Evolutionary conservation across 2,888 invertebrate genomes (phyloP).

Genomic region (Brachypalpus laphriformis): DNA sequence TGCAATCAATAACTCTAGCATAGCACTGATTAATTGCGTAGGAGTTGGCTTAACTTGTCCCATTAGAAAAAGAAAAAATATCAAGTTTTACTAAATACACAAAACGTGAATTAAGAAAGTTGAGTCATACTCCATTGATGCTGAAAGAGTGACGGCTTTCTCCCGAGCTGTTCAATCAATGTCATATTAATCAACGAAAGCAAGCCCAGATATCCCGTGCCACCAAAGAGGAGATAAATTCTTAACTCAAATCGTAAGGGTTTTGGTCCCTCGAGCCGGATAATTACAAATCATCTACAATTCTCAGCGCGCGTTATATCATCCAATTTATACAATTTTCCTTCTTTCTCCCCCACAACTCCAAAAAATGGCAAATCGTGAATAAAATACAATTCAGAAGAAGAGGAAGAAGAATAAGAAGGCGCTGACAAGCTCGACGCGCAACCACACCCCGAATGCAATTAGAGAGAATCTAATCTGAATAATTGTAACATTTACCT

Average conservation of each 20-base stretch:
- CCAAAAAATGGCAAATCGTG: background rate
- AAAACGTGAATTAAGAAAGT: background rate
- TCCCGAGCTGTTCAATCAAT: background rate
- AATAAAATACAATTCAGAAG: slow-evolving; percentile 21
- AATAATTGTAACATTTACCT: slow-evolving; percentile 69
- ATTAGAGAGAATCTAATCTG: slow-evolving; percentile 67
- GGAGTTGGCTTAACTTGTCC: slow-evolving; percentile 7
- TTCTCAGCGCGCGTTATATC: slow-evolving; percentile 5
- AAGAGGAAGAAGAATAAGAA: too few relatives aligned
- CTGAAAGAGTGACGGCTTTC: background rate
- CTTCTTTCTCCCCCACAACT: background rate
- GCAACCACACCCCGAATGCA: slow-evolving; percentile 55
- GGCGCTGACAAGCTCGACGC: slow-evolving; percentile 21
- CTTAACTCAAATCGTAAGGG: slow-evolving; percentile 9
- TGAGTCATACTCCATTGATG: background rate
- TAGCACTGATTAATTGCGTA: background rate
- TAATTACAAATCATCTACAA: slow-evolving; percentile 44
- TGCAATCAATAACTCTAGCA: slow-evolving; percentile 8
- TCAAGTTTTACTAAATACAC: background rate
- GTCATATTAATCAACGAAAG: slow-evolving; percentile 32
- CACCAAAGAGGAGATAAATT: background rate
- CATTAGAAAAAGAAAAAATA: background rate
- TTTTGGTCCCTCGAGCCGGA: slow-evolving; percentile 59
- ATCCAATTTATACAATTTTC: slow-evolving; percentile 27
- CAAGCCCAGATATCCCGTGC: background rate